Evolutionary conservation across 2,888 invertebrate species (phyloP), one percentile per base, ranked within the genome.

Genomic region (Ypsolopha scabrella): DNA sequence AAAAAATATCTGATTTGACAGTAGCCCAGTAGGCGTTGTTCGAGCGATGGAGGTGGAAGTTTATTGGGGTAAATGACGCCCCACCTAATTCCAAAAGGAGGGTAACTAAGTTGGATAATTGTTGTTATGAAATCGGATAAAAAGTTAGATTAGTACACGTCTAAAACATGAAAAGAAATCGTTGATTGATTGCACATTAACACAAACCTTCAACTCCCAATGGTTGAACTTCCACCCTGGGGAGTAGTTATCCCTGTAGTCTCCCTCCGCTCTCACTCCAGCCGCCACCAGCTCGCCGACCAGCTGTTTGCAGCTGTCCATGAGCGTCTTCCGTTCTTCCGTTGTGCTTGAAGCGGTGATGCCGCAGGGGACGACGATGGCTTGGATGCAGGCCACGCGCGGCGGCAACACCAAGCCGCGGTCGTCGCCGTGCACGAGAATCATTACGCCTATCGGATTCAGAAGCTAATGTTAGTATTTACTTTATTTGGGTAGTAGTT

Each of bases 171-270:
- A n/a, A n/a, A n/a, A n/a, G n/a, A n/a, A n/a, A n/a, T n/a, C n/a
- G n/a, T n/a, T n/a, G n/a, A n/a, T n/a, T n/a, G n/a, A n/a, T n/a
- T n/a, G n/a, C n/a, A n/a, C n/a, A n/a, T n/a, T n/a, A n/a, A 34
- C 39, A 41, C 55, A 56, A 68, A 92, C 93, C 89, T 97, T 98
- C 38, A 98, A 80, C 72, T 98, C 97, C 97, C 97, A 98, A 69
- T 98, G 95, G 72, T 97, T 98, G 74, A 96, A 98, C 82, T 99
- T 99, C 99, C 99, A 99, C 0, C 99, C 99, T 0, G 99, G 98
- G 10, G 98, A 97, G 72, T 98, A 97, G 78, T 99, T 98, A 65
- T 95, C 96, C 51, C 98, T 88, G 57, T 92, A 92, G 78, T 99
- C 99, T 7, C 93, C 93, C 58, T 94, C 92, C 0, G 93, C 93